Evolutionary conservation across 2,113 vertebrate genomes (phyloP), one percentile per base, ranked within the genome.

Genomic region (Hippocampus abdominalis): DNA sequence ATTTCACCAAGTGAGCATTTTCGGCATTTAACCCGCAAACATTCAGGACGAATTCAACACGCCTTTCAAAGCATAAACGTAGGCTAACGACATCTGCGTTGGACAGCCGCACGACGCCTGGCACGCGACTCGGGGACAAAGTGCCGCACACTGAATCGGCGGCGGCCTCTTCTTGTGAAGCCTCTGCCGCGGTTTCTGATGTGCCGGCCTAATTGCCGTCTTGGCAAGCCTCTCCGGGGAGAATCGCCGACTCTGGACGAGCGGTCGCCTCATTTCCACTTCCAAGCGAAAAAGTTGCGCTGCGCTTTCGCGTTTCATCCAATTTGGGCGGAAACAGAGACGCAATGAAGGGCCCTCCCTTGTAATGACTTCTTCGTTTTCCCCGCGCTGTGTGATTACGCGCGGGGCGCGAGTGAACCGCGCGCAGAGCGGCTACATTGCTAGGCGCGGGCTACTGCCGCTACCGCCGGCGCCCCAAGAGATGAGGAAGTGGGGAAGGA

Each of bases 171-270:
- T 49, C 46, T 57, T 81, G 80, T 83, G 85, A 78, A 76, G 82
- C 71, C 65, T 67, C 77, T 72, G 80, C 82, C 81, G 74, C 53
- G 77, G 72, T 82, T n/a, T n/a, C 76, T 80, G 82, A 79, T 84
- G 68, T 73, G 76, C 80, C 78, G 70, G 84, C 80, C 84, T 90
- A 90, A 91, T 90, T 91, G 90, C 87, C 84, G 87, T 89, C 86
- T 86, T 77, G 79, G 81, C 74, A 83, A 18, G 62, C 53, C 74
- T 86, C 89, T 88, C 84, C 75, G 42, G 89, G 85, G 89, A 88
- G 81, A 72, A 78, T 76, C 83, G 59, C 64, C 25, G 75, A 80
- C 83, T 74, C 76, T 56, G 79, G 82, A 81, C 2, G 70, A 83
- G 78, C 74, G 81, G 87, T 81, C 68, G 77, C 83, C 87, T 90